Evolutionary conservation across 2,888 invertebrate genomes (phyloP).

Genomic region (Caenorhabditis sp.): DNA sequence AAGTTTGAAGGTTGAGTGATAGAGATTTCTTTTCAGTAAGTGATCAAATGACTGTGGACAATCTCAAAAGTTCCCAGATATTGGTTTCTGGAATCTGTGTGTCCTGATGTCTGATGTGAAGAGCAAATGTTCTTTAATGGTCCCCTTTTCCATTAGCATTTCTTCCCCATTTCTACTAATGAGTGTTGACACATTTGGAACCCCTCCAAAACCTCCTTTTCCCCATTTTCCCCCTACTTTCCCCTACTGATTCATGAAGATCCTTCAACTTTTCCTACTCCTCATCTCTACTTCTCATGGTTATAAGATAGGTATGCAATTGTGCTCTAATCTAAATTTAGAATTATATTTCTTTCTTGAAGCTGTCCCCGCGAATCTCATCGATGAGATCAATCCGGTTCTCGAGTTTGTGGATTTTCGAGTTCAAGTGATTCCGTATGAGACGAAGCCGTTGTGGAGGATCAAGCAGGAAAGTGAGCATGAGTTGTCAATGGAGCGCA

Average conservation of each 20-base stretch:
- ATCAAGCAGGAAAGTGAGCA: constrained; percentile 52
- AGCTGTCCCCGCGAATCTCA: constrained; percentile 48
- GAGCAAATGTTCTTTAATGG: too few relatives aligned
- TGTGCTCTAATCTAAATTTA: neutral
- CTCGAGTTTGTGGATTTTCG: constrained; percentile 57
- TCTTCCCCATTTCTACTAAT: too few relatives aligned
- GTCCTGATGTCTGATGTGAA: too few relatives aligned
- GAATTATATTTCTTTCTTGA: neutral
- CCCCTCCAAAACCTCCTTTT: too few relatives aligned
- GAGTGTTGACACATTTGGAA: too few relatives aligned
- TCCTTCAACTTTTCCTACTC: neutral
- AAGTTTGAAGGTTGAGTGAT: too few relatives aligned
- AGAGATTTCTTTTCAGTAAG: too few relatives aligned
- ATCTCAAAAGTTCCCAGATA: too few relatives aligned
- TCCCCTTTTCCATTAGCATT: too few relatives aligned
- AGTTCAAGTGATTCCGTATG: constrained; percentile 55
- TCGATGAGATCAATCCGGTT: constrained; percentile 53
- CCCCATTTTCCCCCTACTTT: too few relatives aligned
- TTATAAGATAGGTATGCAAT: neutral
- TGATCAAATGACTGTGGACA: too few relatives aligned
- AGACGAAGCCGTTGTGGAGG: constrained; percentile 61
- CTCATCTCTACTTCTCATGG: neutral
- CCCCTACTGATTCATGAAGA: neutral
- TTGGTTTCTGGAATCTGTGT: too few relatives aligned
- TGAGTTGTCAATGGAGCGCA: neutral